Percentiles rank a stretch among this genome's conserved stretches.
Conservation (phyloP, 2,113 vertebrate genomes). For the Cricetomys ansorgei region DNA sequence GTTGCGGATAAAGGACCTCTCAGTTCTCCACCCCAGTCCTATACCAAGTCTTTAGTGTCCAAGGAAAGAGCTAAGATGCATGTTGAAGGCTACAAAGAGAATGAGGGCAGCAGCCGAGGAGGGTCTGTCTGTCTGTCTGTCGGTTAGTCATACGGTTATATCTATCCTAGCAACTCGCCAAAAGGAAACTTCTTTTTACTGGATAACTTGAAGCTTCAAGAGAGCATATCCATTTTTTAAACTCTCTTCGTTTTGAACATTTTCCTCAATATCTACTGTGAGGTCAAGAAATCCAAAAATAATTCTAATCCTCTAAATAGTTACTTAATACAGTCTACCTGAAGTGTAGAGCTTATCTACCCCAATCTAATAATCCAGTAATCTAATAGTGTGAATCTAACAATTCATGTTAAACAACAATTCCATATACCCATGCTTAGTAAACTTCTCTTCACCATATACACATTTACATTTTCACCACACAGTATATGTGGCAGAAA, state of each 20-base stretch:
- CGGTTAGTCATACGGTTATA: background rate
- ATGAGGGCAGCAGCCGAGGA: background rate
- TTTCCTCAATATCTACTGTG: background rate
- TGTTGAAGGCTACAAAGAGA: background rate
- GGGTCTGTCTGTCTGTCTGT: fast-evolving
- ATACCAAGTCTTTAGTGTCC: background rate
- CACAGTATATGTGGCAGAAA: background rate
- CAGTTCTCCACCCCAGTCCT: background rate
- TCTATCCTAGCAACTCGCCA: background rate
- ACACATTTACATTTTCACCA: background rate
- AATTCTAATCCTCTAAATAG: background rate
- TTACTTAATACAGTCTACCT: background rate
- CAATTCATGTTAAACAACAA: background rate
- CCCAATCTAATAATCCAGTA: background rate
- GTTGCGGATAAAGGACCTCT: background rate
- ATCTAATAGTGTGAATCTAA: no score
- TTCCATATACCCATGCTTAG: background rate
- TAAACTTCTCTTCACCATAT: background rate
- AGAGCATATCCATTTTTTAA: background rate
- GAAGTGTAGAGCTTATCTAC: background rate
- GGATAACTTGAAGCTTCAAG: background rate
- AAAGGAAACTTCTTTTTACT: background rate
- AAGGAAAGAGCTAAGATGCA: background rate
- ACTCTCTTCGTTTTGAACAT: background rate
- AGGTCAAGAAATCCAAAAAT: background rate